Evolutionary conservation across 2,888 invertebrate species (phyloP).

Genomic region (Plagodis pulveraria): DNA sequence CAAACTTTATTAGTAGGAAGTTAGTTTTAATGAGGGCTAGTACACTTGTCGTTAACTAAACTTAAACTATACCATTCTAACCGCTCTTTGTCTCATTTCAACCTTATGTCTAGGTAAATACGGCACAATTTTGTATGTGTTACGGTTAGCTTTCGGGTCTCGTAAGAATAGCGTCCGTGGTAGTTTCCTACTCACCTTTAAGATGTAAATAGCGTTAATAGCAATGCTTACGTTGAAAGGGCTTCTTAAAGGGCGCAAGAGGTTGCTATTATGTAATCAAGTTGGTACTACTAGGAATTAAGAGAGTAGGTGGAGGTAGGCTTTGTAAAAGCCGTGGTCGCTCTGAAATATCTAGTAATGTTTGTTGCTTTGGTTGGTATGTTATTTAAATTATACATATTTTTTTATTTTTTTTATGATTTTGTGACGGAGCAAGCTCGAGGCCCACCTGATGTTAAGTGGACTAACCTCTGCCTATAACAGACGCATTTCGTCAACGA

Average conservation of each 20-base stretch:
- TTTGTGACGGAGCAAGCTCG: too few relatives aligned
- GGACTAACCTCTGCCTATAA: too few relatives aligned
- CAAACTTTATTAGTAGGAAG: slow-evolving; percentile 58
- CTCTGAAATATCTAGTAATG: background rate
- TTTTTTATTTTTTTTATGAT: too few relatives aligned
- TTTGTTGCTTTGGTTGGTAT: background rate
- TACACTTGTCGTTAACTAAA: slow-evolving; percentile 44
- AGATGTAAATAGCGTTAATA: slow-evolving; percentile 40
- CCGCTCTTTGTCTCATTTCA: slow-evolving; percentile 28
- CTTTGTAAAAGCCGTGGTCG: background rate
- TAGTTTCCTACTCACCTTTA: slow-evolving; percentile 31
- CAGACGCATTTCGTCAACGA: too few relatives aligned
- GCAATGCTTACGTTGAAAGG: slow-evolving; percentile 33
- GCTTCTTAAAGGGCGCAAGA: slow-evolving; percentile 35
- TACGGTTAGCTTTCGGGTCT: slow-evolving; percentile 34
- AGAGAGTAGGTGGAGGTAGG: slow-evolving; percentile 2
- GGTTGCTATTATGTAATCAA: slow-evolving; percentile 32
- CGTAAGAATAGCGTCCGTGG: slow-evolving; percentile 33
- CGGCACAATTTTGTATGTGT: slow-evolving; percentile 35
- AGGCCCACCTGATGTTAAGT: too few relatives aligned
- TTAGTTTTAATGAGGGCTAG: slow-evolving; percentile 61
- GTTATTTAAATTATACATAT: too few relatives aligned
- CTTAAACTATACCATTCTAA: slow-evolving; percentile 32
- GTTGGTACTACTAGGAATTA: slow-evolving; percentile 17
- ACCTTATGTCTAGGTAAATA: slow-evolving; percentile 31